phyloP scores from a whole-genome alignment of 2,113 vertebrate genomes.

The Bolborhynchus lineola region DNA sequence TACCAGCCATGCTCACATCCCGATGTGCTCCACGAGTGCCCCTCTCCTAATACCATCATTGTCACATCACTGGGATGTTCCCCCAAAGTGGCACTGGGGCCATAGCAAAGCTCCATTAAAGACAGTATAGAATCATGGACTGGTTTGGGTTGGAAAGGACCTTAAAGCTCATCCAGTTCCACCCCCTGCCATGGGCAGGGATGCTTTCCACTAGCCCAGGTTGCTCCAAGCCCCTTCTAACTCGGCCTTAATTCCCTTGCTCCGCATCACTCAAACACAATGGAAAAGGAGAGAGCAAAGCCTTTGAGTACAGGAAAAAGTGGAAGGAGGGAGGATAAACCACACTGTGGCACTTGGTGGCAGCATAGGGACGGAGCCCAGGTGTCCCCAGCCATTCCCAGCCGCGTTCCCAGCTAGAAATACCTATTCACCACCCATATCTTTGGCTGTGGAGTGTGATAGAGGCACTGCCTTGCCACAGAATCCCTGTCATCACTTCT shows the following conservation, averaged over 20 bases:
- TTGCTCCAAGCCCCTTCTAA: neutral
- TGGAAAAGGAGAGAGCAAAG: neutral
- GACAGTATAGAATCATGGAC: neutral
- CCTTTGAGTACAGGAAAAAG: neutral
- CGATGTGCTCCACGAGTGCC: neutral
- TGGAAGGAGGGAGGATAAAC: neutral
- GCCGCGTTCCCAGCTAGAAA: neutral
- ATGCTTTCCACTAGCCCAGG: neutral
- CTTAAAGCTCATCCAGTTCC: neutral
- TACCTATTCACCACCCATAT: neutral
- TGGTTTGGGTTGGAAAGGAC: neutral
- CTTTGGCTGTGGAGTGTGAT: neutral
- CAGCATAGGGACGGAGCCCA: neutral
- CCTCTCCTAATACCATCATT: rapidly evolving
- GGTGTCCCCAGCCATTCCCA: neutral
- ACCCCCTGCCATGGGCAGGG: neutral
- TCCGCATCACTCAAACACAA: rapidly evolving
- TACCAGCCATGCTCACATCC: neutral
- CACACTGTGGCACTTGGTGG: neutral
- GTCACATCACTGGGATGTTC: rapidly evolving
- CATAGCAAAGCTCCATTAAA: rapidly evolving
- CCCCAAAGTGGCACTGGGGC: neutral
- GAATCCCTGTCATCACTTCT: slow-evolving; percentile 30
- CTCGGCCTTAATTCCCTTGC: neutral
- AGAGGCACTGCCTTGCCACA: neutral